Percentiles rank a stretch among this genome's conserved stretches.
Conservation (phyloP, 2,797 vertebrate genomes). For the Fratercula arctica region DNA sequence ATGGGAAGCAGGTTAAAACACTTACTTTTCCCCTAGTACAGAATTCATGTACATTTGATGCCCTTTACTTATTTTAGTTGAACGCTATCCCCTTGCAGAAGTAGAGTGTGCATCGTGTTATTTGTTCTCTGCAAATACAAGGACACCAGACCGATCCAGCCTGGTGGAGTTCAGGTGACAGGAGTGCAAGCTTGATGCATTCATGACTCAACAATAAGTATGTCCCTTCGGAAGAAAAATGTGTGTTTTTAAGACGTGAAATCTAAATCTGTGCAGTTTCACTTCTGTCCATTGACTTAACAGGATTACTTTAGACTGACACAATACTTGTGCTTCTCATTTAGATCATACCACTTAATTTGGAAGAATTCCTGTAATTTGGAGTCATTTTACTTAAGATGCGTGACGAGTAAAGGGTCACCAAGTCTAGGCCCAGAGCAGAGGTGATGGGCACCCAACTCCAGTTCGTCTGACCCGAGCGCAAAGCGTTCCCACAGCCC, state of each 20-base stretch:
- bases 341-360: not conserved
- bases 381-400: not conserved
- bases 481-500: not conserved
- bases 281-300: not conserved
- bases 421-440: not conserved
- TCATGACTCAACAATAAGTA: not conserved
- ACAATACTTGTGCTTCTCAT: not conserved
- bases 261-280: not conserved
- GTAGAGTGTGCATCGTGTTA: not conserved
- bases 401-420: not conserved
- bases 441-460: not conserved
- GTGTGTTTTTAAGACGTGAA: not conserved
- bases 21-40: not conserved
- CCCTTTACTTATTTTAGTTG: not conserved
- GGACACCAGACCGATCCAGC: not conserved
- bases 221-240: not conserved
- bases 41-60: not conserved
- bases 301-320: not conserved
- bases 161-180: not conserved
- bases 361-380: not conserved
- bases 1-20: not conserved
- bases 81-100: not conserved
- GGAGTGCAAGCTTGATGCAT: not conserved
- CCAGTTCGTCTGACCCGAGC: rapidly evolving
- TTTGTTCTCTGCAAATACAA: not conserved